A percentile compares a stretch with the other conserved stretches of the same genome.
Evolutionary conservation across 2,797 vertebrate genomes (phyloP).

Genomic region (Artibeus lituratus): DNA sequence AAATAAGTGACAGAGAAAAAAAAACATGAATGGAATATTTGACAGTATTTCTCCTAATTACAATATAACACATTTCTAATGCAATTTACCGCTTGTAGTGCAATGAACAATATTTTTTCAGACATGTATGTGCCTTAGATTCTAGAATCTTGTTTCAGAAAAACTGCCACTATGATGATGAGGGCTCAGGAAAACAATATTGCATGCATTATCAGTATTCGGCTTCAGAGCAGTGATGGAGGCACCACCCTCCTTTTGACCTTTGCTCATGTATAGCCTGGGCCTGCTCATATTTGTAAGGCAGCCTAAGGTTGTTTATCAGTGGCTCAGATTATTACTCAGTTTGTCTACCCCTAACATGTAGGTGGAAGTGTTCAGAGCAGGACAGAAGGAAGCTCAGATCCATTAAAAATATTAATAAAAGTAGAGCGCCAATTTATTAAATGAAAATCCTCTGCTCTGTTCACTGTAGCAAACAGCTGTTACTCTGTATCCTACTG

Average conservation of each 20-base stretch:
- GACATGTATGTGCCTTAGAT: not conserved
- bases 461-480: slow-evolving; percentile 70
- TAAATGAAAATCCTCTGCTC: slow-evolving; percentile 69
- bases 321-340: not conserved
- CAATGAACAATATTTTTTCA: not conserved
- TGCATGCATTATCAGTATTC: not conserved
- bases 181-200: not conserved
- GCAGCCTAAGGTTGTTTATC: not conserved
- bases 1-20: not conserved
- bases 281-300: not conserved
- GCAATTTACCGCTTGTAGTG: not conserved
- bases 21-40: not conserved
- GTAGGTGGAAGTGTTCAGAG: not conserved
- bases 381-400: not conserved
- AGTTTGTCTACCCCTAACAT: not conserved
- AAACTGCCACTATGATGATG: not conserved
- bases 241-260: not conserved
- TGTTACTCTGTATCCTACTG: slow-evolving; percentile 56
- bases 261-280: not conserved
- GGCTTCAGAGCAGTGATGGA: not conserved
- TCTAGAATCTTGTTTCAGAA: not conserved
- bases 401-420: slow-evolving; percentile 63
- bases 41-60: not conserved
- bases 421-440: slow-evolving; percentile 60
- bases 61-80: not conserved